These are phyloP conservation scores for Progne subis DNA, from an alignment of 2,113 vertebrate genomes.

Conservation along the genomic window DNA sequence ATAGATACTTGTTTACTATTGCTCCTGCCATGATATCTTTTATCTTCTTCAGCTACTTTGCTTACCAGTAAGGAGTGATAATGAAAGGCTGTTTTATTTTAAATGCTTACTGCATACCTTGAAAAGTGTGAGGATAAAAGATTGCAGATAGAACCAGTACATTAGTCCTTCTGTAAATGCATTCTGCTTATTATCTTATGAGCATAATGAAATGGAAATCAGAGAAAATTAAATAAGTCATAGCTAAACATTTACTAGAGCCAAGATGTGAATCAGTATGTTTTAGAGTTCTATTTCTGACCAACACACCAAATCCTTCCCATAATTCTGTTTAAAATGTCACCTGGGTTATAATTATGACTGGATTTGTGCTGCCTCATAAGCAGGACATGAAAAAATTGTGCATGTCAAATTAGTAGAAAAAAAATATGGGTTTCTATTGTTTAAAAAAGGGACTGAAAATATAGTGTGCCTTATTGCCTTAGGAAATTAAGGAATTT, in stretches of 20 bases:
- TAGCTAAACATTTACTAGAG: neutral
- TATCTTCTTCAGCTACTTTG: neutral
- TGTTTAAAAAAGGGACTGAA: neutral
- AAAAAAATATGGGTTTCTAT: neutral
- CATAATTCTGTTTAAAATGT: neutral
- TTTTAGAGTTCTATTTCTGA: neutral
- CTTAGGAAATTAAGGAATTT: neutral
- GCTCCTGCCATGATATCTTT: neutral
- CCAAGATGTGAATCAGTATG: neutral
- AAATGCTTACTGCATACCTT: neutral
- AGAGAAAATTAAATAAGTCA: neutral
- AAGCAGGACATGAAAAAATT: neutral
- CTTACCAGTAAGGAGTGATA: constrained; percentile 3
- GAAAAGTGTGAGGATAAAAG: neutral
- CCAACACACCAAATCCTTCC: neutral
- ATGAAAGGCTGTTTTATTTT: neutral
- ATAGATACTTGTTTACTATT: constrained; percentile 2
- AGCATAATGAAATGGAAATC: neutral
- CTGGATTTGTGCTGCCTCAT: neutral
- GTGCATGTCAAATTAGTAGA: neutral
- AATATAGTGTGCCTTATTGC: neutral
- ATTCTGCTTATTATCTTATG: neutral
- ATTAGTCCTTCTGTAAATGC: neutral
- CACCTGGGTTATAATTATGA: neutral
- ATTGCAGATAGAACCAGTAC: neutral